These are phyloP conservation scores for Chelonus insularis DNA, from an alignment of 1,140 invertebrate species.

Conservation along the genomic window DNA sequence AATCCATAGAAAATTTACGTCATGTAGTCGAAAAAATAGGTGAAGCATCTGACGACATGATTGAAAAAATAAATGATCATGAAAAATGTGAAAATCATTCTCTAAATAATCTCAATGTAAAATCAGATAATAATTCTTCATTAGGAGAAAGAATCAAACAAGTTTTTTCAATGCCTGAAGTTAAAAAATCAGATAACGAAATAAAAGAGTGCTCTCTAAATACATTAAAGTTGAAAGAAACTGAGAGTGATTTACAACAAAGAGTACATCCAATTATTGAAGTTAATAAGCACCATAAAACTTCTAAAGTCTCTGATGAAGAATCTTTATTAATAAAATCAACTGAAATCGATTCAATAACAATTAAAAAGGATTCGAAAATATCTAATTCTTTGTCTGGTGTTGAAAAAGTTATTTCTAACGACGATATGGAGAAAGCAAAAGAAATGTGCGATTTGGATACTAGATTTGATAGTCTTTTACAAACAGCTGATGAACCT, in stretches of 20 bases:
- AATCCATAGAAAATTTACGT: conserved; percentile 49
- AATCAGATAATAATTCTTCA: too few relatives aligned
- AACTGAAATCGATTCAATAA: not conserved
- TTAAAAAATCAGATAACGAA: not conserved
- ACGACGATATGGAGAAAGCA: conserved; percentile 31
- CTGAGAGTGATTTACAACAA: too few relatives aligned
- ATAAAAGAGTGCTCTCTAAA: too few relatives aligned
- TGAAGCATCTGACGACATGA: conserved; percentile 37
- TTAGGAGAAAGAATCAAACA: too few relatives aligned
- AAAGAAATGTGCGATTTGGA: conserved; percentile 42
- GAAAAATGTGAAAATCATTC: not conserved
- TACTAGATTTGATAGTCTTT: conserved; percentile 43
- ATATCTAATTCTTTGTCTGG: too few relatives aligned
- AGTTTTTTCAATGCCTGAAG: too few relatives aligned
- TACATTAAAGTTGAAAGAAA: too few relatives aligned
- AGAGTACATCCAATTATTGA: too few relatives aligned
- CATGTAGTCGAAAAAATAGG: conserved; percentile 49
- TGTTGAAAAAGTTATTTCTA: not conserved
- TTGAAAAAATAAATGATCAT: too few relatives aligned
- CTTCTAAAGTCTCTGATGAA: not conserved
- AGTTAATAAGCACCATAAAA: too few relatives aligned
- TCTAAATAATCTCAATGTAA: not conserved
- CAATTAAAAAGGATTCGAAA: too few relatives aligned
- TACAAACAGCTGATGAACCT: too few relatives aligned
- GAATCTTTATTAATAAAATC: not conserved